Percentiles rank a stretch among this genome's conserved stretches.
Evolutionary conservation across 2,113 vertebrate species (phyloP).

Genomic region (Egretta garzetta): DNA sequence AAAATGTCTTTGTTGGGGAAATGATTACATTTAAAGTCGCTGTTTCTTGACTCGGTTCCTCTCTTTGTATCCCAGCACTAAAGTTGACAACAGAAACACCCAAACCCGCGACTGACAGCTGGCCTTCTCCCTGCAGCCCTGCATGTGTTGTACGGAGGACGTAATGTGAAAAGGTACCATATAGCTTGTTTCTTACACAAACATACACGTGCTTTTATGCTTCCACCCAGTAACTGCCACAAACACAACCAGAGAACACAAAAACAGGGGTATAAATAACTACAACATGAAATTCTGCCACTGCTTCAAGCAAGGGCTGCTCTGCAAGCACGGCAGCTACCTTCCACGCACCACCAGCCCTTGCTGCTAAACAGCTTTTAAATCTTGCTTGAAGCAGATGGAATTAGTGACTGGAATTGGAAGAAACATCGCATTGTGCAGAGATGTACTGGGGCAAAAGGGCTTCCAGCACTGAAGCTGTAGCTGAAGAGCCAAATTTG

Average conservation of each 20-base stretch:
- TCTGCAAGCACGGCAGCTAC: background rate
- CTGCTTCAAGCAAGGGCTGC: background rate
- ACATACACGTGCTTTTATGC: background rate
- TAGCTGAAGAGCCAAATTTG: background rate
- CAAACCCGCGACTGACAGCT: background rate
- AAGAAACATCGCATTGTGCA: background rate
- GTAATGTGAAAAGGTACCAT: background rate
- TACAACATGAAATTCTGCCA: background rate
- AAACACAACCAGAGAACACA: background rate
- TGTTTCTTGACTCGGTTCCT: slow-evolving; percentile 2
- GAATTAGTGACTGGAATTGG: background rate
- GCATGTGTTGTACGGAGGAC: background rate
- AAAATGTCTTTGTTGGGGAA: background rate
- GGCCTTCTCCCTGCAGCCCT: background rate
- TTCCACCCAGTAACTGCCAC: background rate
- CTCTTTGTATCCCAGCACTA: background rate
- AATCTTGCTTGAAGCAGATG: background rate
- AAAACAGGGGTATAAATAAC: background rate
- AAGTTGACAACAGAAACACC: background rate
- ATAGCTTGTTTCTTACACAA: background rate
- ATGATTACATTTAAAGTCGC: background rate
- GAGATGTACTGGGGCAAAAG: background rate
- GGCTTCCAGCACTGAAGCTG: background rate
- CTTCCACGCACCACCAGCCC: background rate
- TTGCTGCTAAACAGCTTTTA: background rate